Evolutionary conservation across 2,888 invertebrate genomes (phyloP).

Genomic region (Odontocerum albicorne): DNA sequence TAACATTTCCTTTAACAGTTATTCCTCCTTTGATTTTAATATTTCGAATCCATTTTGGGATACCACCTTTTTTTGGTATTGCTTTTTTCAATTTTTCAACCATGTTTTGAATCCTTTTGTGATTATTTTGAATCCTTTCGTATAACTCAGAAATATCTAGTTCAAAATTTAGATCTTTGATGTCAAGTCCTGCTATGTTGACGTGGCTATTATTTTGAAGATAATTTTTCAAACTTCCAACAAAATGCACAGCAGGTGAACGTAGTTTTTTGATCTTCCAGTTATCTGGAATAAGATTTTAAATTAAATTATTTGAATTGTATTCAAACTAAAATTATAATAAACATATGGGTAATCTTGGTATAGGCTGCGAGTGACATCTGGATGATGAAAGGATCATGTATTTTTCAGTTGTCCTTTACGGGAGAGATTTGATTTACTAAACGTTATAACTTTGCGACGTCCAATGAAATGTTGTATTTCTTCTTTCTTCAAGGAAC

Average conservation of each 20-base stretch:
- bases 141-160: conserved; percentile 22
- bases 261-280: conserved; percentile 32
- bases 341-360: too few species aligned
- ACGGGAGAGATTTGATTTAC: too few species aligned
- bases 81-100: conserved; percentile 24
- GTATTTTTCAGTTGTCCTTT: too few species aligned
- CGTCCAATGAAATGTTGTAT: too few species aligned
- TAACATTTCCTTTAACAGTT: conserved; percentile 22
- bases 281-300: conserved; percentile 25
- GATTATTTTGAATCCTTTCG: conserved; percentile 25
- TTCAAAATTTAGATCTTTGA: conserved; percentile 22
- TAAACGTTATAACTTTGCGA: too few species aligned
- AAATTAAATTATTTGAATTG: too few species aligned
- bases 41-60: conserved; percentile 15
- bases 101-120: conserved; percentile 22
- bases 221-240: conserved; percentile 26
- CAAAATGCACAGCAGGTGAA: conserved; percentile 26
- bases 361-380: too few species aligned
- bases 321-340: too few species aligned
- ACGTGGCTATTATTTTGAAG: conserved; percentile 15
- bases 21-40: conserved; percentile 25
- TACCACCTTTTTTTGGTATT: conserved; percentile 16
- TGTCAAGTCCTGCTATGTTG: conserved; percentile 24
- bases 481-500: too few species aligned
- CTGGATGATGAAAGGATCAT: too few species aligned